phyloP scores from a whole-genome alignment of 1,140 invertebrate species.

The Pseudachorutes palmiensis region DNA sequence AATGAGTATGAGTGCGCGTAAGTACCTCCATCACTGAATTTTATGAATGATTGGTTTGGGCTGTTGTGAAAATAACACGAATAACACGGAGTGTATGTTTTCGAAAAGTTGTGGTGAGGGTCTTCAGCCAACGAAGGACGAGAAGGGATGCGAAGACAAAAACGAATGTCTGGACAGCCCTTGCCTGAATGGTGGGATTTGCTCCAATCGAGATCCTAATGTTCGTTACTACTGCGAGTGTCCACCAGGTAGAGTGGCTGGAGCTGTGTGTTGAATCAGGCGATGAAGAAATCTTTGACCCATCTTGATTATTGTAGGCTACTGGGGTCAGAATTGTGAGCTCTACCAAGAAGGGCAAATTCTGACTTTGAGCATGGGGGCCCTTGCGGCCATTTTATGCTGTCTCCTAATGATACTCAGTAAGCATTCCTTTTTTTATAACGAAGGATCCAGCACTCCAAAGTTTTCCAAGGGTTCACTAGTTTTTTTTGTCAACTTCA shows the following conservation, averaged over 20 bases:
- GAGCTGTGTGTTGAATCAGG: background rate
- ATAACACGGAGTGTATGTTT: conserved; percentile 3
- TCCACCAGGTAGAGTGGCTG: conserved; percentile 51
- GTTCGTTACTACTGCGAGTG: conserved; percentile 66
- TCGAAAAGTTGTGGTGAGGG: conserved; percentile 85
- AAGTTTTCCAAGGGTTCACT: no score
- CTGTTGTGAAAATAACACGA: conserved; percentile 2
- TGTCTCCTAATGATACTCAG: conserved; percentile 88
- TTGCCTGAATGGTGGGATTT: conserved; percentile 65
- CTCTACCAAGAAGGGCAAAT: conserved; percentile 84
- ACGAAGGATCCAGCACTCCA: background rate
- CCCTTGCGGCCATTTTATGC: conserved; percentile 82
- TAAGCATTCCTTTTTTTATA: conserved; percentile 48
- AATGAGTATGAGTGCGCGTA: conserved; percentile 95
- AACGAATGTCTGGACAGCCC: conserved; percentile 88
- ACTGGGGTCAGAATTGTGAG: conserved; percentile 89
- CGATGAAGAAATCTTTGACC: background rate
- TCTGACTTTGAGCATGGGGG: conserved; percentile 85
- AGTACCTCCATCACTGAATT: conserved; percentile 53
- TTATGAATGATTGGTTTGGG: conserved; percentile 19
- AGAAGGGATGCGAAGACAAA: conserved; percentile 83
- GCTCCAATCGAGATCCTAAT: conserved; percentile 77
- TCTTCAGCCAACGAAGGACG: conserved; percentile 74
- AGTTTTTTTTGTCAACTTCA: no score
- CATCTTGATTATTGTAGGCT: conserved; percentile 46